Evolutionary conservation across 2,888 invertebrate species (phyloP).

Genomic region (Lordiphosa fenestrarum): DNA sequence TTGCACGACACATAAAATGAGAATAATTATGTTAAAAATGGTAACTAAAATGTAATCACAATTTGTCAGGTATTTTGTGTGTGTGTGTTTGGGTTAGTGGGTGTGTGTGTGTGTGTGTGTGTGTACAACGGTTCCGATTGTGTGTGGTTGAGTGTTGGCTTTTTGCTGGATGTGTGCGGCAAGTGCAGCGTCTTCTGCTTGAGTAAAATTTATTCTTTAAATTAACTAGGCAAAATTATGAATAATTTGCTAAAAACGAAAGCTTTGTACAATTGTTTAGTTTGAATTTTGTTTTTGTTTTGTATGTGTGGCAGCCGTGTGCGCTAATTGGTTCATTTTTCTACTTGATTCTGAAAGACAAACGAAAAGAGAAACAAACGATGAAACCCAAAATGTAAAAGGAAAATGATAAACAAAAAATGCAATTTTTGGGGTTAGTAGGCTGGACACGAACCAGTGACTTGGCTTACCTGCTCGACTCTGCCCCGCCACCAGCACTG

Average conservation of each 20-base stretch:
- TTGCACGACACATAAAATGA: conserved; percentile 42
- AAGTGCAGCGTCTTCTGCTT: conserved; percentile 40
- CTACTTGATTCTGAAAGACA: conserved; percentile 65
- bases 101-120: background rate
- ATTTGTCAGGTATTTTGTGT: conserved; percentile 61
- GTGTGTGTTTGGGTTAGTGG: conserved; percentile 11
- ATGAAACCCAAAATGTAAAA: conserved; percentile 26
- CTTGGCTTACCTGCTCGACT: conserved; percentile 83
- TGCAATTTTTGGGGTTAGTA: background rate
- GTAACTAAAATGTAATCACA: conserved; percentile 51
- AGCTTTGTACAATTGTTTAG: conserved; percentile 57
- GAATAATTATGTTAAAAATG: conserved; percentile 51
- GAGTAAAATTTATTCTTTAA: conserved; percentile 9
- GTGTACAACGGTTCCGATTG: conserved; percentile 30
- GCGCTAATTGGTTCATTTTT: conserved; percentile 37
- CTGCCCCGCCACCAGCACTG: conserved; percentile 56
- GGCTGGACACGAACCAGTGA: background rate
- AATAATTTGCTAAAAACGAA: conserved; percentile 59
- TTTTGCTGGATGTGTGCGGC: conserved; percentile 40
- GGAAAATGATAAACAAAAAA: too few relatives aligned
- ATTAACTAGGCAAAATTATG: conserved; percentile 51
- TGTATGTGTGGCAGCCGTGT: conserved; percentile 48
- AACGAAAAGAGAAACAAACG: conserved; percentile 46
- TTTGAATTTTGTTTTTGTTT: conserved; percentile 19
- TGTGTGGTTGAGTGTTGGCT: conserved; percentile 10